Base-by-base conservation (phyloP, 1,140 invertebrate genomes). In the Maconellicoccus hirsutus region DNA sequence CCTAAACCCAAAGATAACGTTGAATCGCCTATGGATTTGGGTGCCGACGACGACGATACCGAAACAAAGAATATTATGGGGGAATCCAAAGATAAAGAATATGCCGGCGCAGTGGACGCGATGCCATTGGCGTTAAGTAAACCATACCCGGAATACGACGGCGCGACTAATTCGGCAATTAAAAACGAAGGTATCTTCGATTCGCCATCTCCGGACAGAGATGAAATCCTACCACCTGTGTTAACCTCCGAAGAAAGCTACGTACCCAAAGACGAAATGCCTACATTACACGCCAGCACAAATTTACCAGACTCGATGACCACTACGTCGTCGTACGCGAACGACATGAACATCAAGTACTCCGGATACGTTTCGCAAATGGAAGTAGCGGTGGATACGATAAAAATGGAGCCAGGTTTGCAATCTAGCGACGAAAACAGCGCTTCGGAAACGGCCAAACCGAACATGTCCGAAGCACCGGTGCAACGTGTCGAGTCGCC, bases 251-350 rank as follows among this genome's bases (percentile, higher is more conserved):
- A 66, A 66, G 61, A 66, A 66, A 25, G 61, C 25, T 66, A 66
- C 61, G 61, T 66, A 14, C 61, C 61, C 22, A 66, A 66, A 66
- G 61, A 66, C 25, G 61, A 66, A 66, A 66, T 66, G 61, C 61
- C 61, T 26, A 66, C 61, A 23, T 26, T 66, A 14, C 61, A 66
- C 21, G 61, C 61, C 7, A 66, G 25, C 61, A 66, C 61, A 25
- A 66, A 66, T 66, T 16, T 66, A 23, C 21, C 61, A 12, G 61
- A 66, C 25, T 66, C 61, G 22, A 26, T 26, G 21, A 25, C 61
- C 61, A 66, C 61, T 4, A 66, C 61, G 4, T 66, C 61, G 8
- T 26, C 61, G 25, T 66, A 66, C 16, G 2, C 61, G 21, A 25
- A 26, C 25, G 61, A 52, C 2, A 52, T 52, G 42, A 52, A 52